Base-by-base conservation (phyloP, 2,113 vertebrate genomes). In the Rhinolophus ferrumequinum region DNA sequence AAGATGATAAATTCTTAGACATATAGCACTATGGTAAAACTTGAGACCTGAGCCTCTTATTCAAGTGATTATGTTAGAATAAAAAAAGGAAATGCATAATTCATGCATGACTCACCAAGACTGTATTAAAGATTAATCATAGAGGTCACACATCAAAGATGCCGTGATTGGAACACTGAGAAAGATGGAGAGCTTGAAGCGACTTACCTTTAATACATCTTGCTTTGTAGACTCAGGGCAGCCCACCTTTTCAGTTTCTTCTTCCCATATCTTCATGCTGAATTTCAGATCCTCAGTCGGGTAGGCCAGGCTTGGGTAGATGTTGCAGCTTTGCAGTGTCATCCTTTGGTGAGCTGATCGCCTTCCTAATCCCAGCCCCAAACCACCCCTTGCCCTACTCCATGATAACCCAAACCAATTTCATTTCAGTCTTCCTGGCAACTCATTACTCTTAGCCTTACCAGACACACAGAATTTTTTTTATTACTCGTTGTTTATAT, bases 91-190 rank as follows among this genome's bases (percentile, higher is more conserved):
- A 93, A 94, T 97, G 67, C 90, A 93, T 96, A 95, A 98, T 95
- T 95, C 75, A 97, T 93, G n/a, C n/a, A 19, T 88, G 88, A 88
- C 30, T 90, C 90, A 92, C 88, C 30, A 92, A 38, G 35, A 76
- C n/a, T 84, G 28, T 67, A 90, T 94, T 96, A 90, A 96, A 94
- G 70, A 79, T 96, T 97, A 96, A 95, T 95, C 88, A 64, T 8
- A 90, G 76, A 85, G 60, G 84, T 88, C 85, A 85, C 66, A 73
- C 76, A 77, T 47, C 44, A 91, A 77, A 92, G 35, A 93, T n/a
- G 66, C 38, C 56, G 93, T 44, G 47, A 95, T 66, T 60, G 62
- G 12, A 90, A 80, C 35, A 11, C 60, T 4, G 79, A 70, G 30
- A 56, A 96, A 47, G 47, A 44, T 50, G 44, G 26, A 28, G 21